Evolutionary conservation across 2,888 invertebrate species (phyloP).

Genomic region (Andrena bucephala): DNA sequence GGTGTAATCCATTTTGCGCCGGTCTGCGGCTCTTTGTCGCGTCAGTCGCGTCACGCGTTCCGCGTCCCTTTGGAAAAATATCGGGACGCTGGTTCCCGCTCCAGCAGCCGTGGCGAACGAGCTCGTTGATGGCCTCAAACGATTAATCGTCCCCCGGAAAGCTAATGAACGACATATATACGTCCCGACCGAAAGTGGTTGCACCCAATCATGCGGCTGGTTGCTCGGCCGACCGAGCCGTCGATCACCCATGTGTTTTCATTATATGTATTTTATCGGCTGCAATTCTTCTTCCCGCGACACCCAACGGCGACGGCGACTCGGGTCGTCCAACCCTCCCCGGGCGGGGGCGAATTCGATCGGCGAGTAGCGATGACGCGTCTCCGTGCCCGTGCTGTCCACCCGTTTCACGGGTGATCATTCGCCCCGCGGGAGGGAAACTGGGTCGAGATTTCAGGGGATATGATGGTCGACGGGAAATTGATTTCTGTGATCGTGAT

Average conservation of each 20-base stretch:
- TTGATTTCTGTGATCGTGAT: conserved; percentile 13
- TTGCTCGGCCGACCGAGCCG: conserved; percentile 29
- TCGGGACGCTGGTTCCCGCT: conserved; percentile 17
- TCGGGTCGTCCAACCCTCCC: conserved; percentile 3
- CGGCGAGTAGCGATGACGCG: background rate
- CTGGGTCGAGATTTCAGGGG: background rate
- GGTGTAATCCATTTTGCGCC: conserved; percentile 51
- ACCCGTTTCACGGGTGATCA: background rate
- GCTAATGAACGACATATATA: conserved; percentile 62
- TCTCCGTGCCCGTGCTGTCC: background rate
- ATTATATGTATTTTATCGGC: conserved; percentile 31
- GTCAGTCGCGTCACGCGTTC: conserved; percentile 50
- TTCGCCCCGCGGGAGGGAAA: background rate
- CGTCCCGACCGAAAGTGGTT: conserved; percentile 46
- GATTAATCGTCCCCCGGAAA: conserved; percentile 61
- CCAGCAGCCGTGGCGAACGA: conserved; percentile 37
- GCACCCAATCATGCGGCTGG: conserved; percentile 50
- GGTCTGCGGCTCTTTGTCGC: conserved; percentile 54
- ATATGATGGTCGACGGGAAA: background rate
- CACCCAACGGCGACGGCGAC: conserved; percentile 9
- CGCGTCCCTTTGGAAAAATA: conserved; percentile 45
- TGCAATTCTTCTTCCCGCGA: conserved; percentile 13
- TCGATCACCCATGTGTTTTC: conserved; percentile 43
- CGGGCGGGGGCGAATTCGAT: conserved; percentile 3
- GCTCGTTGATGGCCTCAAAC: conserved; percentile 58